phyloP scores from a whole-genome alignment of 2,113 vertebrate genomes.

The Bufo bufo region DNA sequence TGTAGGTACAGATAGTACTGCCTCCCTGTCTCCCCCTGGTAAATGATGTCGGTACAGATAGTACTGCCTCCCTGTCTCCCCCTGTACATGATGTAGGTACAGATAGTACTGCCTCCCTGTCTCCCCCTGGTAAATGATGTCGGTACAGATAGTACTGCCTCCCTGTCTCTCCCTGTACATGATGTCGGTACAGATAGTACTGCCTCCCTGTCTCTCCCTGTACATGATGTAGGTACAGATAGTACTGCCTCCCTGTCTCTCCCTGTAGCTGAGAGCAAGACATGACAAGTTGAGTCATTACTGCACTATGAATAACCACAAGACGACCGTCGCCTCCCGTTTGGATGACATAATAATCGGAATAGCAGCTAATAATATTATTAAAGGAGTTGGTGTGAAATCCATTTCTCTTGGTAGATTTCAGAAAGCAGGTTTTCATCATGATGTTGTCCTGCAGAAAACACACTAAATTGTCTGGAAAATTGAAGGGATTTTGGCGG shows the following conservation, averaged over 20 bases:
- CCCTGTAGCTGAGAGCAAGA: not conserved
- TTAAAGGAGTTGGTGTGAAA: constrained; percentile 32
- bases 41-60: not conserved
- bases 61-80: not conserved
- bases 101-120: not conserved
- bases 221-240: not conserved
- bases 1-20: not conserved
- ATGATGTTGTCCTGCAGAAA: too few relatives aligned
- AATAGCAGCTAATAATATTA: constrained; percentile 14
- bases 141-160: too few relatives aligned
- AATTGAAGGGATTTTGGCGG: not conserved
- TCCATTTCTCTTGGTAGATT: not conserved
- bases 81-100: not conserved
- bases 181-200: not conserved
- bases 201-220: not conserved
- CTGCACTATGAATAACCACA: not conserved
- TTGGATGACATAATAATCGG: not conserved
- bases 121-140: too few relatives aligned
- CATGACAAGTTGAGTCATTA: not conserved
- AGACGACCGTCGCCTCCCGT: not conserved
- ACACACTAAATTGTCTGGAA: too few relatives aligned
- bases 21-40: not conserved
- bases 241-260: not conserved
- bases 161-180: not conserved
- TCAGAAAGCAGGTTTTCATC: not conserved